A percentile compares a stretch with the other conserved stretches of the same genome.
Conservation (phyloP, 2,797 vertebrate species). For the Valencia hispanica region DNA sequence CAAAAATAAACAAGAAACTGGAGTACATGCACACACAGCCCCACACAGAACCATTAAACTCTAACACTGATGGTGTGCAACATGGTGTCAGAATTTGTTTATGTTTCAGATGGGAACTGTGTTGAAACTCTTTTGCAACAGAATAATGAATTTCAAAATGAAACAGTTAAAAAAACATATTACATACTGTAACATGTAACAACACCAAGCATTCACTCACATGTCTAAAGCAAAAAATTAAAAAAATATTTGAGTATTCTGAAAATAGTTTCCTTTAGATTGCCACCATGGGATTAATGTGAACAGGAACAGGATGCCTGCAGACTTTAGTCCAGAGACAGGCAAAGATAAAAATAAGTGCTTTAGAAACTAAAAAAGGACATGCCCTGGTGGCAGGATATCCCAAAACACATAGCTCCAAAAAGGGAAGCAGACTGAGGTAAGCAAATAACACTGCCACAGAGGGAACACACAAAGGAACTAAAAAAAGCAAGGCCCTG, state of each 20-base stretch:
- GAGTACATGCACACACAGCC: conserved; percentile 22
- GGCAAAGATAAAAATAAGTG: background rate
- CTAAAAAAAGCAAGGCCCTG: background rate
- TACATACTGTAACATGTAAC: background rate
- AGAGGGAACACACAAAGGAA: background rate
- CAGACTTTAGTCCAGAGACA: background rate
- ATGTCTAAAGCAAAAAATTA: background rate
- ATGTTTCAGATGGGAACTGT: conserved; percentile 25
- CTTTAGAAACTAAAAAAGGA: background rate
- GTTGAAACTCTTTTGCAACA: background rate
- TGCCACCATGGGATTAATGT: background rate
- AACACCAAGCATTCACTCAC: background rate
- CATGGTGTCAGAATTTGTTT: conserved; percentile 43
- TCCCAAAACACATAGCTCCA: background rate
- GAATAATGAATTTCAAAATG: background rate
- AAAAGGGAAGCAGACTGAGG: background rate
- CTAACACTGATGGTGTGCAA: conserved; percentile 43
- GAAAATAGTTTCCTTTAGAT: background rate
- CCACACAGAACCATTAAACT: conserved; percentile 32
- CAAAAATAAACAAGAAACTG: conserved; percentile 48
- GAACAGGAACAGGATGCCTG: background rate
- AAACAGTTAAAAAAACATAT: background rate
- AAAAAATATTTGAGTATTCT: background rate
- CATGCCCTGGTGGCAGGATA: background rate
- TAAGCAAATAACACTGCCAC: background rate